Evolutionary conservation across 2,113 vertebrate genomes (phyloP).

Genomic region (Macroglossus sobrinus): DNA sequence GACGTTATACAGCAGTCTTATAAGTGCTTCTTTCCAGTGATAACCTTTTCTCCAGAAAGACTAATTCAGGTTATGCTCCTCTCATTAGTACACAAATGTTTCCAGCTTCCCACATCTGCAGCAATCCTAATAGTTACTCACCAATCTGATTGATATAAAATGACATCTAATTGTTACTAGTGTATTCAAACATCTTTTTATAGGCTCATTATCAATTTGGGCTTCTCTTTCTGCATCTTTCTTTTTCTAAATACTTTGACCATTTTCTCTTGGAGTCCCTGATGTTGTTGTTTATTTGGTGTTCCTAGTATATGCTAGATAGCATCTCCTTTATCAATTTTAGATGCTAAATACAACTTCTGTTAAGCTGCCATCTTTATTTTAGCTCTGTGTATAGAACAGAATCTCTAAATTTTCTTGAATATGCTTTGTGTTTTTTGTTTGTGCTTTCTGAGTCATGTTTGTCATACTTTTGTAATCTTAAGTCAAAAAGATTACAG

Average conservation of each 20-base stretch:
- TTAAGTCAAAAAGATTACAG: not conserved
- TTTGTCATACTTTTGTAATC: not conserved
- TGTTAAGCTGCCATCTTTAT: not conserved
- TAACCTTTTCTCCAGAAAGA: not conserved
- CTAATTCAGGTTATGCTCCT: not conserved
- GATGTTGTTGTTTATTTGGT: not conserved
- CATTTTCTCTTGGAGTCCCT: not conserved
- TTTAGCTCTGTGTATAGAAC: not conserved
- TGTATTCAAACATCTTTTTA: not conserved
- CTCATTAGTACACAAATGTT: not conserved
- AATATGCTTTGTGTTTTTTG: not conserved
- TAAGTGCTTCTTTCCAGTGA: not conserved
- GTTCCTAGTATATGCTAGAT: not conserved
- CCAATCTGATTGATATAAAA: not conserved
- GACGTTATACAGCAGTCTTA: not conserved
- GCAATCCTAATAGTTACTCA: not conserved
- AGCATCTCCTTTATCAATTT: not conserved
- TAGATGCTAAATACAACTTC: not conserved
- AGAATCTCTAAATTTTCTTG: not conserved
- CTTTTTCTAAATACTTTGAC: not conserved
- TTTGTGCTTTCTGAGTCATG: not conserved
- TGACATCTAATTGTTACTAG: not conserved
- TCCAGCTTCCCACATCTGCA: not conserved
- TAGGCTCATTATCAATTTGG: not conserved
- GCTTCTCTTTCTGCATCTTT: not conserved